Base-by-base conservation (phyloP, 2,888 invertebrate species). In the Carterocephalus palaemon region DNA sequence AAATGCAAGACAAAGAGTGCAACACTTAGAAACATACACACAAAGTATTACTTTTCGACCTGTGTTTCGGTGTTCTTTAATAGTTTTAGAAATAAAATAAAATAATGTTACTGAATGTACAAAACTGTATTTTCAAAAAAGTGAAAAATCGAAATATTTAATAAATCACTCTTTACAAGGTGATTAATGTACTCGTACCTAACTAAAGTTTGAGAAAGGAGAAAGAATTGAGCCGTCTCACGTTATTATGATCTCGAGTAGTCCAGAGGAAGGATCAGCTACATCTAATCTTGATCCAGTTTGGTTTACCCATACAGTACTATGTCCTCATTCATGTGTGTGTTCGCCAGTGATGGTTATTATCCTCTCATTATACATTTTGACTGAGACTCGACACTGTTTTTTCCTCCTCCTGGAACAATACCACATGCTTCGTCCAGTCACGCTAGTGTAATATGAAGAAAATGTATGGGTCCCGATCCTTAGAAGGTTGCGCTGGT, bases 321-420 rank as follows among this genome's bases (percentile, higher is more conserved):
- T 19, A 19, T 19, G 8, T 16, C 7, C 2, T 24, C 7, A 41
- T n/a, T 33, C 10, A 42, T 63, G 65, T 0, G 42, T 64, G 19
- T 75, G 75, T 7, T 47, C 37, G 2, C 64, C 64, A 1, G 41
- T 10, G 2, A 48, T 36, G 3, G 43, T 26, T 0, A 59, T 19
- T 0, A 78, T 55, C 1, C 40, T 24, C 1, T 57, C 50, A 6
- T 65, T 55, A 4, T 53, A 40, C 60, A 70, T 77, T 28, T 60
- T 72, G 10, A 74, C 63, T 0, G 64, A 60, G 1, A 60, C 77
- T 6, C 59, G 59, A 42, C 79, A 81, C 13, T 63, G 66, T 29
- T 59, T 70, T 32, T 70, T 65, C 7, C 62, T 47, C 9, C 78
- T 61, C 42, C 68, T 75, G 0, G 79, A 79, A 34, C 79, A 79